These are phyloP conservation scores for Gnathonemus echidnorhynchus DNA, from an alignment of 2,113 vertebrate species.

Conservation along the genomic window DNA sequence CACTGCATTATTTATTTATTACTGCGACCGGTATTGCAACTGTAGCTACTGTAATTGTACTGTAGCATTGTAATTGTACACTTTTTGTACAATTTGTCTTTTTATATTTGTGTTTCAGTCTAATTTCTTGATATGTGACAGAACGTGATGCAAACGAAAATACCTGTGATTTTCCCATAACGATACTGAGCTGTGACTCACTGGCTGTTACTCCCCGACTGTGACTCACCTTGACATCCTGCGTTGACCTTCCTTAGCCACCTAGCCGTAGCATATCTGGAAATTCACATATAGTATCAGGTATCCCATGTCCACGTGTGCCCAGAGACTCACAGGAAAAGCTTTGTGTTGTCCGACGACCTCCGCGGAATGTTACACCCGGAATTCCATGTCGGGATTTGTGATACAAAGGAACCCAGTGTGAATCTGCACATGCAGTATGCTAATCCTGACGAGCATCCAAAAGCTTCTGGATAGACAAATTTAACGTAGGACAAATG, in stretches of 20 bases:
- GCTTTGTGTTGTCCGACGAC: not conserved
- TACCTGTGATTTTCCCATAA: not conserved
- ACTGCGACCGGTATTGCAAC: not conserved
- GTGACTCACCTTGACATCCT: not conserved
- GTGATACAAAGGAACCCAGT: not conserved
- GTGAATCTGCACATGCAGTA: not conserved
- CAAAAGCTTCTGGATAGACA: not conserved
- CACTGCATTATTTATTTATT: not conserved
- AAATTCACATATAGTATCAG: conserved; percentile 26
- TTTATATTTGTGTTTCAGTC: not conserved
- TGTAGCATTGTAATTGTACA: not conserved
- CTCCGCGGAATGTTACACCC: not conserved
- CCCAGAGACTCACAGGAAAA: not conserved
- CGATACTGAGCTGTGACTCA: not conserved
- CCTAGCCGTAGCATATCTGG: not conserved
- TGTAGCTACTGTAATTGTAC: not conserved
- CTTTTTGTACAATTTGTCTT: not conserved
- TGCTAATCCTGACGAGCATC: not conserved
- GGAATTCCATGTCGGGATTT: not conserved
- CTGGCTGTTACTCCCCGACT: not conserved
- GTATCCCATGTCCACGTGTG: not conserved
- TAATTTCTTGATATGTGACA: not conserved
- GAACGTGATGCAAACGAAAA: not conserved
- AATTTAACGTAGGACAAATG: not conserved
- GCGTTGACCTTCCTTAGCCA: not conserved